phyloP scores from a whole-genome alignment of 2,113 vertebrate genomes.

The Apteryx owenii region DNA sequence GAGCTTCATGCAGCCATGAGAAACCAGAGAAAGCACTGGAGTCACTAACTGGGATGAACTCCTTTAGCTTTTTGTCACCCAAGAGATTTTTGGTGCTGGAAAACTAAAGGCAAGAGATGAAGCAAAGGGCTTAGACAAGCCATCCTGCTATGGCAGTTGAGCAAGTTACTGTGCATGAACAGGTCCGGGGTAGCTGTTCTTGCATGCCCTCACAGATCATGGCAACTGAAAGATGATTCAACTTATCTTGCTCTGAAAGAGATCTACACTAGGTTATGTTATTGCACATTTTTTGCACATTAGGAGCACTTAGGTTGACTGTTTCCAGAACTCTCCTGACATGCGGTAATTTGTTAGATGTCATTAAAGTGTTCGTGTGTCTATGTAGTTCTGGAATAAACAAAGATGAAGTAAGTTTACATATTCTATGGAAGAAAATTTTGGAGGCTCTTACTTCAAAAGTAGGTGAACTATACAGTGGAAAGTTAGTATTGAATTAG shows the following conservation, averaged over 20 bases:
- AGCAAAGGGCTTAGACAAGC: background rate
- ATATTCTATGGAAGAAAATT: background rate
- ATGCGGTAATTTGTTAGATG: background rate
- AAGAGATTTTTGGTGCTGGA: background rate
- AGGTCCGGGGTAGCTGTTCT: fast-evolving
- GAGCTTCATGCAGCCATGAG: background rate
- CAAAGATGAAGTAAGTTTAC: background rate
- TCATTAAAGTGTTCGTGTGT: background rate
- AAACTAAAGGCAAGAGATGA: background rate
- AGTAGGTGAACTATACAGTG: background rate
- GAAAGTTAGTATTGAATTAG: background rate
- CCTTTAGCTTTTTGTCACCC: background rate
- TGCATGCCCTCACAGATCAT: background rate
- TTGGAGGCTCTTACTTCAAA: background rate
- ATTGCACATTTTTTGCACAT: background rate
- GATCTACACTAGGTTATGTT: background rate
- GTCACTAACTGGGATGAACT: background rate
- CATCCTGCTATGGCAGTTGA: fast-evolving
- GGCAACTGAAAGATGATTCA: background rate
- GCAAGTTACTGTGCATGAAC: background rate
- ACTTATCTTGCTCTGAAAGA: background rate
- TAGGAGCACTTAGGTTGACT: background rate
- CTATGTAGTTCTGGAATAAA: background rate
- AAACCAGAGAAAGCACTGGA: background rate
- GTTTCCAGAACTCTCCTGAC: background rate